Base-by-base conservation (phyloP, 2,113 vertebrate species). In the Gambusia affinis region DNA sequence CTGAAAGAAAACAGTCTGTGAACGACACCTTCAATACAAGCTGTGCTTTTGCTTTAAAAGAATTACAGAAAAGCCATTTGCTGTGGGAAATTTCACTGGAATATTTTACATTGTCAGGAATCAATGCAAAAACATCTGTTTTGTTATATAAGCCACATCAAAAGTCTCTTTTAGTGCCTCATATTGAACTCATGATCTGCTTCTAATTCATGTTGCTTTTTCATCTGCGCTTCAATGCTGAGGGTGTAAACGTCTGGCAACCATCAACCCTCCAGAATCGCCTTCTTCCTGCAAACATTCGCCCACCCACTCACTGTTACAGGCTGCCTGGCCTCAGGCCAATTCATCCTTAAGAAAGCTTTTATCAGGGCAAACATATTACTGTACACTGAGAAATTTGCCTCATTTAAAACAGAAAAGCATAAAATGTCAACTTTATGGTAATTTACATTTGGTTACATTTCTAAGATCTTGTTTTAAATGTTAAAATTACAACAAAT, bases 1-100 rank as follows among this genome's bases (percentile, higher is more conserved):
- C 84, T 88, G 72, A 31, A 69, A 70, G 27, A 7, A 73, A 73
- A 74, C 3, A 31, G 47, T 33, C 28, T 12, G n/a, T 54, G 4
- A 61, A 69, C 22, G 4, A 28, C 5, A 62, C 24, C 15, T 3
- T 27, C 5, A 12, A 22, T 60, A 0, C 3, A 24, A 42, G 3
- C 29, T 14, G 22, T 63, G 6, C 28, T 5, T 68, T 69, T 11
- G 39, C 19, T 57, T n/a, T 10, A n/a, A 57, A n/a, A 22, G 51
- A 57, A n/a, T n/a, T n/a, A 3, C 3, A 22, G 4, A 51, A 24
- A 54, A 17, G 2, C 19, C 19, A 30, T 22, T 12, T 67, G 27
- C 35, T 28, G 12, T 28, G 17, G 24, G 35, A 31, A 8, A 54
- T 54, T 2, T 19, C 47, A 8, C 47, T 19, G 47, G 7, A 54